Percentiles rank a stretch among this genome's conserved stretches.
phyloP scores from a whole-genome alignment of 2,797 vertebrate species.

The Falco concolor region DNA sequence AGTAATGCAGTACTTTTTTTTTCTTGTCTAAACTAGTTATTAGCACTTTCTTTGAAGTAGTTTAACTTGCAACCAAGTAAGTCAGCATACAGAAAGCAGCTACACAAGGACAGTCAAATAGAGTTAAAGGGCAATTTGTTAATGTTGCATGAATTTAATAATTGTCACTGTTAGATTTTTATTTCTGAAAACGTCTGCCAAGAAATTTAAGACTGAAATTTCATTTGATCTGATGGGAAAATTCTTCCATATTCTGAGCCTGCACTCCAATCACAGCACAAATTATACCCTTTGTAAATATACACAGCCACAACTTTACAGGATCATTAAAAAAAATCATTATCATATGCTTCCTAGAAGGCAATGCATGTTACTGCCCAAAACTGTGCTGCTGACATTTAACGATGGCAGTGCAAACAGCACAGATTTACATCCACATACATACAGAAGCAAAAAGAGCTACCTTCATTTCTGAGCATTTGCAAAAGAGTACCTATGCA shows the following conservation, averaged over 20 bases:
- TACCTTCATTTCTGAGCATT: background rate
- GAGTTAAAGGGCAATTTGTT: background rate
- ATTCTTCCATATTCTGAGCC: background rate
- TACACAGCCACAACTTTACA: background rate
- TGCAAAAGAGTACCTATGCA: rapidly evolving
- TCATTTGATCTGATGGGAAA: background rate
- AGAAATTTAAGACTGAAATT: conserved; percentile 3
- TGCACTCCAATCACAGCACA: background rate
- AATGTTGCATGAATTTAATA: background rate
- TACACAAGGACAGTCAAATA: background rate
- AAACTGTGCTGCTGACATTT: background rate
- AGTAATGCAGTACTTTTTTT: background rate
- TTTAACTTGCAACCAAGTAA: background rate
- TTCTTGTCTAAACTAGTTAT: background rate
- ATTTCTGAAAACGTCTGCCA: background rate
- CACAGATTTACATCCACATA: background rate
- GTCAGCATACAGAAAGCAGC: background rate
- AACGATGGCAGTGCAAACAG: background rate
- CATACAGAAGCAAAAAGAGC: background rate
- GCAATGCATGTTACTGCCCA: background rate
- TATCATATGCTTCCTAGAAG: background rate
- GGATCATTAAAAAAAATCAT: background rate
- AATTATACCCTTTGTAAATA: conserved; percentile 12
- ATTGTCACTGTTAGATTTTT: background rate
- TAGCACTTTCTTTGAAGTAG: background rate